Base-by-base conservation (phyloP, 1,140 invertebrate species). In the Calliphora vicina region DNA sequence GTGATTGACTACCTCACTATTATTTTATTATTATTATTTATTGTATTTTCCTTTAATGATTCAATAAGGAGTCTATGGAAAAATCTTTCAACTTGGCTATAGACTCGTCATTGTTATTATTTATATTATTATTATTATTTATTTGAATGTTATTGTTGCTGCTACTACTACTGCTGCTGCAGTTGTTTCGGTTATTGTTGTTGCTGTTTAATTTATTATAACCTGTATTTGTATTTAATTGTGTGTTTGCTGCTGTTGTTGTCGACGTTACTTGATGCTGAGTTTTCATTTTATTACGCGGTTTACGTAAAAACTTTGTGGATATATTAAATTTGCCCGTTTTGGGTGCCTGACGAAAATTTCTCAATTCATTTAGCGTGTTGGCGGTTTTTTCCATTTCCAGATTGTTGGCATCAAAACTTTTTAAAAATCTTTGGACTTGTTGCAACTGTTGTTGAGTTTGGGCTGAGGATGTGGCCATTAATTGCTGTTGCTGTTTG, bases 31-130 rank as follows among this genome's bases (percentile, higher is more conserved):
- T n/a, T 8, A 35, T 35, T 35, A 4, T 35, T 2, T 35, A 4
- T 35, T 35, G 29, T 35, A 4, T 35, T 35, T 35, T 50, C 12
- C 50, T 61, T 67, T 27, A 87, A 82, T 89, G 89, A 86, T 90
- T 89, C 83, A 90, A 86, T 84, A 90, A 82, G 82, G 89, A 90
- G 85, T 90, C 88, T 72, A 90, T 90, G 82, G 89, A 90, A 85
- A 90, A 90, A 87, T 90, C 88, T 87, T 73, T 90, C 81, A 89
- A 88, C 87, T 90, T 90, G 84, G 88, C 88, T 84, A 89, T 89
- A 83, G 87, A 87, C 86, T 90, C 89, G 83, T 89, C 88, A 80
- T 83, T 86, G 83, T 78, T 78, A 23, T 78, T 43, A 76, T 17
- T 15, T n/a, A 57, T 15, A 17, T 9, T 15, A 57, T 23, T 67